Evolutionary conservation across 1,140 invertebrate species (phyloP), one percentile per base, ranked within the genome.

Genomic region (Eumeta japonica): DNA sequence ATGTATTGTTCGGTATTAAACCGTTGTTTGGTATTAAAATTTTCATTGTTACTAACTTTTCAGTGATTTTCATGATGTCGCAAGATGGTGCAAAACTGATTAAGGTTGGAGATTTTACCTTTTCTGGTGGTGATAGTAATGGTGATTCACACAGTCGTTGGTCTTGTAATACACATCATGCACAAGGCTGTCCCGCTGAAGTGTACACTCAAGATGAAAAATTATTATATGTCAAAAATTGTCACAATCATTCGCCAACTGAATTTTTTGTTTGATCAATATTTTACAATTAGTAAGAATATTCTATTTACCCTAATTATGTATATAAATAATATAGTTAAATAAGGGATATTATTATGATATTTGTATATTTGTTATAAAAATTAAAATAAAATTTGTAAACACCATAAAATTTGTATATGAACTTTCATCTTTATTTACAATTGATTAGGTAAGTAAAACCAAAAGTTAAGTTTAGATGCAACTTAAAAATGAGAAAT

Each of bases 61-160:
- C 60, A 74, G 68, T 67, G n/a, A 52, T 50, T 19, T 61, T 74
- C 45, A 74, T 74, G 68, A 41, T 52, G 12, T 68, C 68, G n/a
- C 54, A 52, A 12, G 48, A 58, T 17, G 68, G 68, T 3, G 63
- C 58, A 34, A 56, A 54, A 32, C 39, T 74, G 17, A 55, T 73
- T 47, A 68, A 62, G 24, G 51, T 73, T 1, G 68, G 62, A 1
- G 68, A 73, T 35, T 73, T 71, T 35, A 73, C 68, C 0, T 73
- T 73, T 32, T 64, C 55, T 2, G 56, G 52, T 13, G 38, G 45
- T n/a, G 18, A 54, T 13, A 40, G 34, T 12, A 41, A 53, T 10
- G 58, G 55, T 2, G 46, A 43, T n/a, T n/a, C 35, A 56, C 46
- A n/a, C 57, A 5, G 57, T 37, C 52, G 43, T 15, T 73, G 68